Evolutionary conservation across 2,888 invertebrate genomes (phyloP).

Genomic region (Campoplex capitator): DNA sequence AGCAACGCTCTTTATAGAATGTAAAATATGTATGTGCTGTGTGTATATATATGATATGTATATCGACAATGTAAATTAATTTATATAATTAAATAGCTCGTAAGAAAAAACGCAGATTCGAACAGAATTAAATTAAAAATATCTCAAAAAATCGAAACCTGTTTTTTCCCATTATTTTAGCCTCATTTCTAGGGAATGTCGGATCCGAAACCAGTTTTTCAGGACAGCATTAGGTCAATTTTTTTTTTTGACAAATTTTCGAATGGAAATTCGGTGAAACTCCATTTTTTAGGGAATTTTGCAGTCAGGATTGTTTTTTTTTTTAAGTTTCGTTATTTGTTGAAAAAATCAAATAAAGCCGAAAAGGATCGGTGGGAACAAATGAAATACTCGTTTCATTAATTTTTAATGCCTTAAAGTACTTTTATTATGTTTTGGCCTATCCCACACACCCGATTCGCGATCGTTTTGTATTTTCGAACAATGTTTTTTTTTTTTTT

Average conservation of each 20-base stretch:
- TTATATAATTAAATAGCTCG: conserved; percentile 13
- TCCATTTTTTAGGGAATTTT: too few relatives aligned
- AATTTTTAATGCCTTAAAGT: conserved; percentile 69
- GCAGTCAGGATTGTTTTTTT: too few relatives aligned
- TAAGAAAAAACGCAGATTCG: conserved; percentile 1
- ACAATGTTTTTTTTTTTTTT: background rate
- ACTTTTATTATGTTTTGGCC: conserved; percentile 76
- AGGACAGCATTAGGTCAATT: background rate
- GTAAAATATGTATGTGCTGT: conserved; percentile 15
- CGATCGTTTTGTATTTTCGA: conserved; percentile 49
- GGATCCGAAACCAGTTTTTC: background rate
- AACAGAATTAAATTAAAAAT: background rate
- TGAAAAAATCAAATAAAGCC: background rate
- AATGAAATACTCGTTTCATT: conserved; percentile 29
- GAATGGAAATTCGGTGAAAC: too few relatives aligned
- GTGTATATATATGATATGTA: conserved; percentile 22
- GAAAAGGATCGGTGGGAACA: background rate
- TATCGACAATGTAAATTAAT: conserved; percentile 28
- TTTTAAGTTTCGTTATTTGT: too few relatives aligned
- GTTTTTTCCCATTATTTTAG: background rate
- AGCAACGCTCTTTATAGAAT: background rate
- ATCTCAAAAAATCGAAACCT: background rate
- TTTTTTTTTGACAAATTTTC: too few relatives aligned
- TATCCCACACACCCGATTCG: conserved; percentile 68
- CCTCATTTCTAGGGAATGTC: background rate